phyloP scores from a whole-genome alignment of 2,797 vertebrate species.

The Chiloscyllium punctatum region DNA sequence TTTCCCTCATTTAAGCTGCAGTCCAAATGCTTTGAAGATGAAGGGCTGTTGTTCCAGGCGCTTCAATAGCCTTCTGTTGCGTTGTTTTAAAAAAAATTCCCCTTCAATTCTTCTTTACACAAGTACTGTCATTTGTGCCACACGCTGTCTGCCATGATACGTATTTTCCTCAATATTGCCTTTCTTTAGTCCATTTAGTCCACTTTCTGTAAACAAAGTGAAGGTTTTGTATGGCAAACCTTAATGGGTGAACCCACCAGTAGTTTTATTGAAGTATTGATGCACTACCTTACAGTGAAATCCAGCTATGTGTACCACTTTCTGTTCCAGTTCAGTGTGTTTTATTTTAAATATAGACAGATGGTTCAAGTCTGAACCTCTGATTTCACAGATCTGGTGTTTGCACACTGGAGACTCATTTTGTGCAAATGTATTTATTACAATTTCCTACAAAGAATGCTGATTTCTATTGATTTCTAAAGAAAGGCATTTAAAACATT shows the following conservation, averaged over 20 bases:
- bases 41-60: not conserved
- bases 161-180: not conserved
- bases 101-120: not conserved
- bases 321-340: not conserved
- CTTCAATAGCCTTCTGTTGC: not conserved
- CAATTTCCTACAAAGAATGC: constrained; percentile 21
- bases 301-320: not conserved
- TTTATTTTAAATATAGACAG: constrained; percentile 20
- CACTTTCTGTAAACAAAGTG: not conserved
- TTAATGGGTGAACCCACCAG: too few species aligned
- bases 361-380: constrained; percentile 28
- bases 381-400: constrained; percentile 28
- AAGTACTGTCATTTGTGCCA: not conserved
- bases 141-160: not conserved
- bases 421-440: constrained; percentile 34
- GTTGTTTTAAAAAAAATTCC: not conserved
- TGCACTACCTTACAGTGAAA: not conserved
- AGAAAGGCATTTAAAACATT: constrained; percentile 34
- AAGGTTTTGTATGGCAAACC: not conserved
- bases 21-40: not conserved
- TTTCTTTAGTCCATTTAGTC: too few species aligned
- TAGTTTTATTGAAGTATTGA: not conserved
- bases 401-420: constrained; percentile 3
- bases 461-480: constrained; percentile 30
- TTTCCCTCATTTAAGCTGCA: not conserved